Conservation (phyloP, 2,113 vertebrate genomes). For the Phyllostomus discolor region DNA sequence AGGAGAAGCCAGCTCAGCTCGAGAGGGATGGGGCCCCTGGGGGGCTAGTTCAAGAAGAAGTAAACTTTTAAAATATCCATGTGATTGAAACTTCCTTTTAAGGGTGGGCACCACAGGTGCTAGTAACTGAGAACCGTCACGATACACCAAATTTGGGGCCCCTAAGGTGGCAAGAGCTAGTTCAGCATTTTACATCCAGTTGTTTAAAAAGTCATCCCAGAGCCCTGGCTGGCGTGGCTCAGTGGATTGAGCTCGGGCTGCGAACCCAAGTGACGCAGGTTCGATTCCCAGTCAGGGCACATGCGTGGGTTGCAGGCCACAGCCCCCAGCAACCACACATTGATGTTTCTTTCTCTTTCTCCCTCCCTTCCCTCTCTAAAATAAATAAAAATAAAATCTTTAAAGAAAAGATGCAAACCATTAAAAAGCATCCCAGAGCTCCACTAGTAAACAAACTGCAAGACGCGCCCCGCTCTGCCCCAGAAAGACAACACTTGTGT, state of each 20-base stretch:
- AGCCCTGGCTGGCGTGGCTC: no score
- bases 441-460: neutral
- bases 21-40: neutral
- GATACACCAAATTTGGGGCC: neutral
- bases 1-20: neutral
- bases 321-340: no score
- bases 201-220: neutral
- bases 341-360: no score
- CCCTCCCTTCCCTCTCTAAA: no score
- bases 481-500: neutral
- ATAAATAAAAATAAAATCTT: no score
- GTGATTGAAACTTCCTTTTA: neutral
- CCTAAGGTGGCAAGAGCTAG: neutral
- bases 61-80: slow-evolving; percentile 39
- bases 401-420: no score
- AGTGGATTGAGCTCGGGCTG: no score
- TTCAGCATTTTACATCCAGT: neutral
- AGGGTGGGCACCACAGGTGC: neutral
- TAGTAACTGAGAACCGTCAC: neutral
- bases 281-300: no score
- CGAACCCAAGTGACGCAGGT: no score
- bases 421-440: neutral
- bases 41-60: slow-evolving; percentile 42
- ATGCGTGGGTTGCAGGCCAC: no score
- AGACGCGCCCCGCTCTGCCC: neutral